Evolutionary conservation across 1,140 invertebrate genomes (phyloP).

Genomic region (Coptotermes formosanus): DNA sequence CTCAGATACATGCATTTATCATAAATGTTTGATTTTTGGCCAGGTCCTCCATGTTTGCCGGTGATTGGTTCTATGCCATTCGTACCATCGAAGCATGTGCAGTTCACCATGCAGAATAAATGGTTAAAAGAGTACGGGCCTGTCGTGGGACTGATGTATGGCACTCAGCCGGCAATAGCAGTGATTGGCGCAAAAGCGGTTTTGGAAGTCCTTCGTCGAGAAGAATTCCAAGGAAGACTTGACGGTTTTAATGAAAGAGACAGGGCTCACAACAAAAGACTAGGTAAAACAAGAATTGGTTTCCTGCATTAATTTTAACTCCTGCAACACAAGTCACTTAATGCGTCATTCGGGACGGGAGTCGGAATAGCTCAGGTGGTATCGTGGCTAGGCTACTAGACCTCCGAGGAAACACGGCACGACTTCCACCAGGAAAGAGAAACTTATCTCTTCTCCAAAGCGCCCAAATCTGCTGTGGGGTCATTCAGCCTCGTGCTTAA

Average conservation of each 20-base stretch:
- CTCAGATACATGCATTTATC: too few species aligned
- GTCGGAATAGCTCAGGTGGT: too few species aligned
- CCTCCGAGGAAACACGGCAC: too few species aligned
- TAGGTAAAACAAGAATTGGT: conserved; percentile 50
- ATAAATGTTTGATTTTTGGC: background rate
- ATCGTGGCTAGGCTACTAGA: too few species aligned
- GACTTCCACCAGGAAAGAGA: too few species aligned
- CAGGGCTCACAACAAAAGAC: conserved; percentile 61
- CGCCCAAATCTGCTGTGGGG: too few species aligned
- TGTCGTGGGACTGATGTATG: conserved; percentile 44
- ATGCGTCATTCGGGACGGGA: too few species aligned
- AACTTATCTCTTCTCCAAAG: too few species aligned
- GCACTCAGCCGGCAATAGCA: conserved; percentile 42
- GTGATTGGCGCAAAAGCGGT: conserved; percentile 45
- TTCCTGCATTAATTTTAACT: background rate
- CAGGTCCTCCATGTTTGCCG: conserved; percentile 46
- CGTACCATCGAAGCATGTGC: conserved; percentile 43
- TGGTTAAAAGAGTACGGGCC: conserved; percentile 47
- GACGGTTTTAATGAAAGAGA: conserved; percentile 56
- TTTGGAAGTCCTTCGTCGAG: conserved; percentile 42
- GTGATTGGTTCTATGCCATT: conserved; percentile 46
- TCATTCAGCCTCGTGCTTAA: too few species aligned
- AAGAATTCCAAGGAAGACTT: conserved; percentile 48
- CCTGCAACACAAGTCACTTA: background rate
- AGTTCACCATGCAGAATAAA: conserved; percentile 39